Base-by-base conservation (phyloP, 2,797 vertebrate genomes). In the Eutrigla gurnardus region DNA sequence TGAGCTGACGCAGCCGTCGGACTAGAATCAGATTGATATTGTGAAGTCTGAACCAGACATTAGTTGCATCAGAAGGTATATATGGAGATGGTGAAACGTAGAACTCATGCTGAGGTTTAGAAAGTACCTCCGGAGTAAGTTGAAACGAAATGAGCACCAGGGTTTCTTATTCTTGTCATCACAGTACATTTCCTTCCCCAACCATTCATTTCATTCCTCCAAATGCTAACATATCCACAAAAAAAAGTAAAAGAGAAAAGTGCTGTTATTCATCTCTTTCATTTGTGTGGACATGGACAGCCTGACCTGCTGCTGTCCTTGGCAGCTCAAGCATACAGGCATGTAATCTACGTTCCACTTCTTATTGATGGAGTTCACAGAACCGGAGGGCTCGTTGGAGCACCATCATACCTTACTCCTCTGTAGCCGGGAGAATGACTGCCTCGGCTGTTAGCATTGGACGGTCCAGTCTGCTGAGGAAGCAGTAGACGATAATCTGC, bases 401-500 rank as follows among this genome's bases (percentile, higher is more conserved):
- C 80, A 81, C 86, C 78, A 70, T 74, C 82, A 47, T 65, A 79
- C 86, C 83, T 70, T 36, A n/a, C 78, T 62, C 77, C 25, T 58
- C 75, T 17, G 47, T 73, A 65, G 84, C 86, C 61, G 11, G 78
- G 59, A 76, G 79, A 86, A 83, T 77, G 88, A 74, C 84, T 76
- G 87, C 86, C 77, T 75, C 62, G 86, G 85, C 89, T 91, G 89
- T 93, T 91, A 90, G 81, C 77, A 57, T 71, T 25, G 84, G 88
- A 78, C 52, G 67, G 82, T 89, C 88, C 87, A 69, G 82, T 92
- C 82, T 93, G 94, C 94, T 95, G 94, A 93, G 91, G 89, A 93
- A 83, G 93, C 91, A 92, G 83, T 79, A 69, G 81, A 82, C 85
- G 50, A 68, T 94, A 95, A 95, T 94, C 91, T 91, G 89, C 85